These are phyloP conservation scores for Eudemis profundana DNA, from an alignment of 2,888 invertebrate species.

Conservation along the genomic window DNA sequence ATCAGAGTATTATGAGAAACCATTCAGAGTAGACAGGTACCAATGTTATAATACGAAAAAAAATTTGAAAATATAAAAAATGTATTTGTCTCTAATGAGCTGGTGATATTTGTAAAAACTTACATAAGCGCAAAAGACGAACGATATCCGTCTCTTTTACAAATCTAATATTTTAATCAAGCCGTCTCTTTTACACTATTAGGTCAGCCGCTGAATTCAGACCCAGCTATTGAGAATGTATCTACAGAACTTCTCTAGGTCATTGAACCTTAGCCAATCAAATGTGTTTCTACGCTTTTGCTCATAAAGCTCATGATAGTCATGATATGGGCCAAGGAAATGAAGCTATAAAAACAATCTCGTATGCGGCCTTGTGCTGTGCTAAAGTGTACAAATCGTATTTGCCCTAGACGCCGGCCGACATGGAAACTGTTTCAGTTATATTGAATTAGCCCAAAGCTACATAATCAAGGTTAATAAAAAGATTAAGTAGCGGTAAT, in stretches of 20 bases:
- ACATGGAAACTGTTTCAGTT: constrained; percentile 47
- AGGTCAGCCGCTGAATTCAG: background rate
- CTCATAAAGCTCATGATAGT: constrained; percentile 25
- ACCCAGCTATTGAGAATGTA: background rate
- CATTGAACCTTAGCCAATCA: constrained; percentile 23
- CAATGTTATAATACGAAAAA: too few species aligned
- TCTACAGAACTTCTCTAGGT: constrained; percentile 10
- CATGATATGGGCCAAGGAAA: constrained; percentile 12
- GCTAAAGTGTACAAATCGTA: constrained; percentile 53
- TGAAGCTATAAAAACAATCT: constrained; percentile 37
- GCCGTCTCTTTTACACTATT: constrained; percentile 7
- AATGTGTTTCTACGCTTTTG: constrained; percentile 25
- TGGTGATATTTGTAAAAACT: background rate
- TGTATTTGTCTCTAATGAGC: background rate
- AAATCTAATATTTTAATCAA: background rate
- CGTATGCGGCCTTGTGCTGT: constrained; percentile 57
- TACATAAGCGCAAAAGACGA: background rate
- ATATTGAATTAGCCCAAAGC: constrained; percentile 33
- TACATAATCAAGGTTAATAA: constrained; percentile 41
- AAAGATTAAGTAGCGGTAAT: constrained; percentile 37
- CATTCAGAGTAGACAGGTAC: too few species aligned
- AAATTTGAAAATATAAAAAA: background rate
- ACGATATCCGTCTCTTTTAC: background rate
- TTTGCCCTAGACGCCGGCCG: constrained; percentile 50
- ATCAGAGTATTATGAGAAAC: background rate